Evolutionary conservation across 2,888 invertebrate species (phyloP).

Genomic region (Lycocerus yunnanus): DNA sequence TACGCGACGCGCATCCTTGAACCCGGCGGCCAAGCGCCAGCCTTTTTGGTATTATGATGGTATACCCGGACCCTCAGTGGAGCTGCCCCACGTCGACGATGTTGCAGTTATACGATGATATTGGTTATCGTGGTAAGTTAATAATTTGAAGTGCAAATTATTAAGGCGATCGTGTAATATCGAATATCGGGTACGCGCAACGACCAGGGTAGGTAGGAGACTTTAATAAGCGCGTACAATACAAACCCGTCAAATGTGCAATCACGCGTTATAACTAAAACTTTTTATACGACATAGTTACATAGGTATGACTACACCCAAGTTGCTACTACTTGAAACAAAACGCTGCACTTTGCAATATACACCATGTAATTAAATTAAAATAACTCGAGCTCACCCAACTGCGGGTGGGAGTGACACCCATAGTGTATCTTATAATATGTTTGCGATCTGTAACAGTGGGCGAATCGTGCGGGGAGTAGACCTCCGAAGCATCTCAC

Average conservation of each 20-base stretch:
- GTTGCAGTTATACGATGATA: constrained; percentile 69
- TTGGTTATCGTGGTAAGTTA: constrained; percentile 66
- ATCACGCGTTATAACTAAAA: background rate
- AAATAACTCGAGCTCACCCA: constrained; percentile 26
- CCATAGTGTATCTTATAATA: constrained; percentile 28
- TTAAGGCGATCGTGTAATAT: background rate
- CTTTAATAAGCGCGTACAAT: constrained; percentile 23
- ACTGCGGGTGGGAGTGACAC: constrained; percentile 32
- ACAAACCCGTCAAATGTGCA: constrained; percentile 14
- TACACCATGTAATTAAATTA: constrained; percentile 33
- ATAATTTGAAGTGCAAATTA: constrained; percentile 35
- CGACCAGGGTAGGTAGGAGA: constrained; percentile 16
- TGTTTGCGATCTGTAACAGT: constrained; percentile 38
- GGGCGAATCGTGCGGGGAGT: constrained; percentile 37
- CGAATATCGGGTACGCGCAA: constrained; percentile 15
- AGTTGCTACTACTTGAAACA: background rate
- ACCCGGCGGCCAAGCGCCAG: constrained; percentile 42
- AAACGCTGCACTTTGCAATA: constrained; percentile 24
- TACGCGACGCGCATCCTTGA: constrained; percentile 51
- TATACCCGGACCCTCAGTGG: constrained; percentile 68
- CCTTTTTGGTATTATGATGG: constrained; percentile 58
- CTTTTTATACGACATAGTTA: background rate
- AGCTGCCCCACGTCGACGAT: constrained; percentile 59
- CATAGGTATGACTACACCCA: background rate
- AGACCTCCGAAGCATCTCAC: constrained; percentile 40